Evolutionary conservation across 64 coral and sea anemone genomes (phyloP), one percentile per base, ranked within the genome.

Genomic region (Stichodactyla helianthus): DNA sequence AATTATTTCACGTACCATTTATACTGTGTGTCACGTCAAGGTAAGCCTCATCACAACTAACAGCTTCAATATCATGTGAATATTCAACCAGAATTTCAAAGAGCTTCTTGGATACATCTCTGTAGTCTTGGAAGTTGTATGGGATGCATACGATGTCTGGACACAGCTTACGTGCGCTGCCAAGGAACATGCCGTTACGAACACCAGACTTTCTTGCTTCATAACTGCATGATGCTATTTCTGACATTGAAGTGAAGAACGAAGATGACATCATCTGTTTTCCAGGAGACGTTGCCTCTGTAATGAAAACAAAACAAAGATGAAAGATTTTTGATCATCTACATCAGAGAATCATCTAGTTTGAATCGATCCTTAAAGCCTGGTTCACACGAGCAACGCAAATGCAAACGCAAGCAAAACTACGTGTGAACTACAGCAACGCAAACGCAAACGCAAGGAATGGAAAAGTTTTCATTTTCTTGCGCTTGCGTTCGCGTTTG

Each of bases 151-250:
- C 51, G 10, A 99, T 83, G 65, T 95, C 53, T 10, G 93, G 93
- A 79, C 97, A 99, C 7, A 95, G 91, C 56, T 95, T 89, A 14
- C 97, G 93, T 86, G 97, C 97, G 0, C 65, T 7, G 10, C 97
- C 97, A 22, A 99, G 58, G 54, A 94, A 99, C 86, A 88, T 99
- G 10, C 97, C 97, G 83, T 99, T 99, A 12, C 77, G 88, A 54
- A 99, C 93, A 17, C 97, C 97, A 88, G 52, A 57, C 11, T 90
- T 77, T 52, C 97, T 79, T 5, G 97, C 97, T 71, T 94, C 97
- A 77, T 99, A 99, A 71, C 97, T 99, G 70, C 97, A 99, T 10
- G 97, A 99, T 35, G 97, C 97, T 54, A 99, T 99, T 63, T 99
- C 97, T 15, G 97, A 92, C 86, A 92, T 99, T 26, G 97, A 98